Base-by-base conservation (phyloP, 2,113 vertebrate genomes). In the Petrocephalus microphthalmus region DNA sequence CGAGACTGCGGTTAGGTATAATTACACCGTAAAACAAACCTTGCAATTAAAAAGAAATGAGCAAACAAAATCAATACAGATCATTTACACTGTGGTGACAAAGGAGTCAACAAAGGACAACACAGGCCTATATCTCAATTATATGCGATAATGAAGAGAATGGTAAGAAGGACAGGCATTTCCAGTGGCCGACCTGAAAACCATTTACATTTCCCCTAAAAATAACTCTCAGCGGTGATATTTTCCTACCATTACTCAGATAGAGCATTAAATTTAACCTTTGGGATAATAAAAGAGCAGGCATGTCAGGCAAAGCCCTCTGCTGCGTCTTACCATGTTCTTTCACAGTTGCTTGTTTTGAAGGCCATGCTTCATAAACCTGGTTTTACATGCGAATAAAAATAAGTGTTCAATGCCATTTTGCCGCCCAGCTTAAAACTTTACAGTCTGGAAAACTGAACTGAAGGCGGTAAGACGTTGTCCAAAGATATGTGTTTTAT, bases 31-130 rank as follows among this genome's bases (percentile, higher is more conserved):
- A 90, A 94, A 94, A 94, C 92, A 94, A 94, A 94, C 93, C 90
- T 90, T 89, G 90, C 93, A 93, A 95, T 95, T 94, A 94, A 93
- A 94, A 93, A 94, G 92, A 91, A 94, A 94, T 92, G 91, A 94
- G 92, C 89, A 89, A 91, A 94, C 91, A 90, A 86, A 93, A 94
- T 95, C 92, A 56, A 94, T 94, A 91, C 83, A 87, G 90, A 93
- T 94, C 91, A 83, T 91, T 94, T 93, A 91, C 93, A 91, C 82
- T 91, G 89, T 90, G 89, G 91, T 90, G 92, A 92, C 92, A 91
- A 78, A 91, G 89, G 88, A 91, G 92, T 91, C 90, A 74, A 64
- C 87, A 92, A 91, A 91, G 91, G 91, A 89, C 88, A 90, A 85
- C 84, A 91, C 85, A 57, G 91, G 89, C 90, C 89, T 89, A 89